phyloP scores from a whole-genome alignment of 2,797 vertebrate genomes.

The Peromyscus eremicus region DNA sequence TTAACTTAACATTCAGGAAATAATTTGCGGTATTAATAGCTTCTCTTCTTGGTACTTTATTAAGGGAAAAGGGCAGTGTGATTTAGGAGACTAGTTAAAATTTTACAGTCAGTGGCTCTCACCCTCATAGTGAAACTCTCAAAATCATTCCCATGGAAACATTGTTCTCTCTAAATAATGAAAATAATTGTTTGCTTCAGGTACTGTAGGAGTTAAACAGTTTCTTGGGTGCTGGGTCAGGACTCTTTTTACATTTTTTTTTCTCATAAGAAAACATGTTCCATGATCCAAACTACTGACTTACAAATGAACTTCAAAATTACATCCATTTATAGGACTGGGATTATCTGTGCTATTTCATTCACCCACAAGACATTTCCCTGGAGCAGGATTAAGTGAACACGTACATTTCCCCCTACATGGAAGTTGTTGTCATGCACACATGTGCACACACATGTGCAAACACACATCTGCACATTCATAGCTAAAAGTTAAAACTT shows the following conservation, averaged over 20 bases:
- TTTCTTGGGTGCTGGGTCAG: neutral
- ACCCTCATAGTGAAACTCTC: neutral
- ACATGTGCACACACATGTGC: no score
- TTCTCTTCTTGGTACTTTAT: constrained; percentile 56
- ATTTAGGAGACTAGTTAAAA: constrained; percentile 50
- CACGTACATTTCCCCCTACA: neutral
- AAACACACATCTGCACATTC: no score
- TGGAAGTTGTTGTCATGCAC: neutral
- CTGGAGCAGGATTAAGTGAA: neutral
- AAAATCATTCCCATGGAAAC: constrained; percentile 66
- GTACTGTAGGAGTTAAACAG: neutral
- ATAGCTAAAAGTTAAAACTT: neutral
- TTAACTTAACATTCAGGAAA: constrained; percentile 67
- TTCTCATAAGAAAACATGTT: constrained; percentile 27
- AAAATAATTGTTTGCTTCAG: neutral
- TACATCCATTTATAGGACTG: neutral
- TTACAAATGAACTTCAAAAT: constrained; percentile 66
- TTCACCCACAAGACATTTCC: constrained; percentile 11
- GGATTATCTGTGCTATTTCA: constrained; percentile 9
- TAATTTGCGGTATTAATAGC: constrained; percentile 58
- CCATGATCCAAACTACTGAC: constrained; percentile 67
- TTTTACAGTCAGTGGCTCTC: constrained; percentile 45
- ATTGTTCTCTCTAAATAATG: neutral
- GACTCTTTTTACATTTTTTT: constrained; percentile 43
- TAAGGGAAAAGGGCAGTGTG: constrained; percentile 4